These are phyloP conservation scores for Psephotus haematonotus DNA, from an alignment of 2,113 vertebrate species.

Conservation along the genomic window DNA sequence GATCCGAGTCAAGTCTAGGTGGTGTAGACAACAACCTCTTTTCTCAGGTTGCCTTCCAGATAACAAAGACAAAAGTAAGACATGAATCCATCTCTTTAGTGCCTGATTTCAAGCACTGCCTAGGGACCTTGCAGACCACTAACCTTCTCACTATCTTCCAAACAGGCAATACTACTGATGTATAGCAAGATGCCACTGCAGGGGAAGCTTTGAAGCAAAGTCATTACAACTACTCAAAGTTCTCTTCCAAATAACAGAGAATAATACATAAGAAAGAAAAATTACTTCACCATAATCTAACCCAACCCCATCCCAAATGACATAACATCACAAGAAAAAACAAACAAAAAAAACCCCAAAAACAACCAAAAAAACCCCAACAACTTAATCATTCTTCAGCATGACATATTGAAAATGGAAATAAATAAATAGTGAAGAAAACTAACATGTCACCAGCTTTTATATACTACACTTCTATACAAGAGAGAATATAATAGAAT, in stretches of 20 bases:
- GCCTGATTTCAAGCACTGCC: neutral
- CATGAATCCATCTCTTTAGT: neutral
- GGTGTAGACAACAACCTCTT: neutral
- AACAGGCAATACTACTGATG: neutral
- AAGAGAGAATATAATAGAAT: neutral
- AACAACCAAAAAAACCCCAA: rapidly evolving
- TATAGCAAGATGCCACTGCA: neutral
- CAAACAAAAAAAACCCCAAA: neutral
- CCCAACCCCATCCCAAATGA: neutral
- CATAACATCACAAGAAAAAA: neutral
- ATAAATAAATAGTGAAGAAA: neutral
- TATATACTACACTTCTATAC: neutral
- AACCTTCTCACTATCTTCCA: neutral
- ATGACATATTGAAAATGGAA: neutral
- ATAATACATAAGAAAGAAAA: neutral
- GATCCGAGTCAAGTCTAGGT: neutral
- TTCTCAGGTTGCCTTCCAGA: neutral
- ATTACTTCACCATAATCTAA: neutral
- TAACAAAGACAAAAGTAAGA: neutral
- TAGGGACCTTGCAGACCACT: neutral
- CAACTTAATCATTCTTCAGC: neutral
- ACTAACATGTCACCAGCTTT: neutral
- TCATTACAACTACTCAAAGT: neutral
- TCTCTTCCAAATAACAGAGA: neutral
- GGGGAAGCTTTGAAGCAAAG: neutral